These are phyloP conservation scores for Lithobates sylvaticus DNA, from an alignment of 2,797 vertebrate species.

Conservation along the genomic window DNA sequence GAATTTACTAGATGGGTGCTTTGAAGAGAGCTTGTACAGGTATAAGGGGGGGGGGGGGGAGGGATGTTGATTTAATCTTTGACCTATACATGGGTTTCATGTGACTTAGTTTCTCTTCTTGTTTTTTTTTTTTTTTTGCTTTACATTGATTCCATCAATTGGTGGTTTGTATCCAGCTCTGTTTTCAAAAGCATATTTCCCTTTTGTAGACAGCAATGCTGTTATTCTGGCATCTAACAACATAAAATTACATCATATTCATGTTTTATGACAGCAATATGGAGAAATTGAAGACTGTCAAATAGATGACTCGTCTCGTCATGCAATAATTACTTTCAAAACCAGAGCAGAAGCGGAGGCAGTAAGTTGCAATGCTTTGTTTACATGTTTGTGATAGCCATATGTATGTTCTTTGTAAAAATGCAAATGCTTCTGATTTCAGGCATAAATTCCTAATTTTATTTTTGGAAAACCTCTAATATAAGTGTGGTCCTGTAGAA, in stretches of 20 bases:
- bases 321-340: constrained; percentile 91
- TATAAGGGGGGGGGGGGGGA: too few relatives aligned
- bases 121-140: neutral
- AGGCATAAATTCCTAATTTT: too few relatives aligned
- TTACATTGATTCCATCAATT: neutral
- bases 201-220: neutral
- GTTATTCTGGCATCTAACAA: neutral
- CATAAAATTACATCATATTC: neutral
- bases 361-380: constrained; percentile 76
- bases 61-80: too few relatives aligned
- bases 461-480: too few relatives aligned
- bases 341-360: constrained; percentile 93
- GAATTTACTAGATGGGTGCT: too few relatives aligned
- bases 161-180: neutral
- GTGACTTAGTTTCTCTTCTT: too few relatives aligned
- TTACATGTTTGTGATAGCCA: neutral
- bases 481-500: too few relatives aligned
- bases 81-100: too few relatives aligned
- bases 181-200: too few relatives aligned
- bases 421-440: too few relatives aligned
- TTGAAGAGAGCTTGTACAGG: too few relatives aligned
- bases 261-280: constrained; percentile 83
- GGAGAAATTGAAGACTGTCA: constrained; percentile 97
- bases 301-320: constrained; percentile 87
- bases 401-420: neutral